Evolutionary conservation across 2,888 invertebrate genomes (phyloP).

Genomic region (Pollenia angustigena): DNA sequence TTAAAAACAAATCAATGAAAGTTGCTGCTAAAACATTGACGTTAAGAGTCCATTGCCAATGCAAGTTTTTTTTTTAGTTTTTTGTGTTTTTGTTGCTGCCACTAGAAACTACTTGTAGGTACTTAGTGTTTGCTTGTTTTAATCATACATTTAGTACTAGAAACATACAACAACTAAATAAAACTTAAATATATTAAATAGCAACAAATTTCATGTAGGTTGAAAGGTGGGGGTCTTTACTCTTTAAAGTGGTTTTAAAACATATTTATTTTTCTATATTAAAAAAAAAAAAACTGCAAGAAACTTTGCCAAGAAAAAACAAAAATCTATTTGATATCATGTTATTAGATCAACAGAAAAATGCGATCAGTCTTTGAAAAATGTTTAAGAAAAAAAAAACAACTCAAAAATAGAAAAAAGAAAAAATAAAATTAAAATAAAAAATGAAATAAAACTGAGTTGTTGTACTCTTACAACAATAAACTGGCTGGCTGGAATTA

Average conservation of each 20-base stretch:
- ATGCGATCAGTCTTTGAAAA: constrained; percentile 68
- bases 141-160: constrained; percentile 57
- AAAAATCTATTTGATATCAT: constrained; percentile 66
- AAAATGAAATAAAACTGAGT: constrained; percentile 35
- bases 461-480: constrained; percentile 48
- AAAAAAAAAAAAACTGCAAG: neutral
- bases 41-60: constrained; percentile 72
- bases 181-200: constrained; percentile 45
- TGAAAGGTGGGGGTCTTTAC: constrained; percentile 72
- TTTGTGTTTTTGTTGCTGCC: constrained; percentile 31
- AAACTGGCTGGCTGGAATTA: constrained; percentile 37
- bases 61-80: constrained; percentile 47
- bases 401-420: constrained; percentile 8
- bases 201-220: constrained; percentile 67
- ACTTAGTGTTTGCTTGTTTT: constrained; percentile 40
- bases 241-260: constrained; percentile 36
- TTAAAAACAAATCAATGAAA: constrained; percentile 67
- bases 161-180: constrained; percentile 53
- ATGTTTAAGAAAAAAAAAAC: constrained; percentile 58
- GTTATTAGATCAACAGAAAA: constrained; percentile 71
- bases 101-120: constrained; percentile 36
- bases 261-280: constrained; percentile 44
- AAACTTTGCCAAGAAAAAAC: constrained; percentile 4
- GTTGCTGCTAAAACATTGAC: constrained; percentile 65
- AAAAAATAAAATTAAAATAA: constrained; percentile 10